phyloP scores from a whole-genome alignment of 2,888 invertebrate species.

The Hoplodrina blanda region DNA sequence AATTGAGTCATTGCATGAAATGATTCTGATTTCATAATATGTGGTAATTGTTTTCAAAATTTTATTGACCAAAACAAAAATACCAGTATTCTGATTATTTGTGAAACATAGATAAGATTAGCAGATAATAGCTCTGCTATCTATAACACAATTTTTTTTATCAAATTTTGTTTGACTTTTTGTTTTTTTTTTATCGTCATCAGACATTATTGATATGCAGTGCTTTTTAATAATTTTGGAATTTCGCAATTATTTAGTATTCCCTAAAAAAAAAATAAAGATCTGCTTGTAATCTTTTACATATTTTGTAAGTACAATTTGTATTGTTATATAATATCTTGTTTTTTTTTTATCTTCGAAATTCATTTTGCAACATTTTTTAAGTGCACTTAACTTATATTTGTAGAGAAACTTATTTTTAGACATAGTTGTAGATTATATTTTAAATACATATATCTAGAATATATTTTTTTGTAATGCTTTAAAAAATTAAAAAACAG shows the following conservation, averaged over 20 bases:
- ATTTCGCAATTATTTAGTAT: too few relatives aligned
- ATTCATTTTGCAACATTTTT: background rate
- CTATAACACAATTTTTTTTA: background rate
- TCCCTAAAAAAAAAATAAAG: background rate
- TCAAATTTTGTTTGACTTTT: constrained; percentile 1
- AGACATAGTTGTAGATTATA: too few relatives aligned
- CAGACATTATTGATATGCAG: constrained; percentile 2
- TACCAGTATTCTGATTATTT: constrained; percentile 39
- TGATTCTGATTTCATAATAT: background rate
- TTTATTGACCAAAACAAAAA: background rate
- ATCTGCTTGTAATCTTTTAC: background rate
- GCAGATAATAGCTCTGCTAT: background rate
- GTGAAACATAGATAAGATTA: constrained; percentile 12
- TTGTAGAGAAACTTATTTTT: background rate
- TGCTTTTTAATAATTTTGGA: background rate
- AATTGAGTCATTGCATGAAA: background rate
- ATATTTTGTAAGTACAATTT: background rate
- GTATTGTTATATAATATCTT: too few relatives aligned
- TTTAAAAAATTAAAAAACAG: background rate
- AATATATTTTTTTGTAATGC: too few relatives aligned
- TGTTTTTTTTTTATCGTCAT: background rate
- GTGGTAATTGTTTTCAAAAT: background rate
- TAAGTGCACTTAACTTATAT: background rate
- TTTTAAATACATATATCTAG: too few relatives aligned
- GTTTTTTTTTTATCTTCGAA: background rate